phyloP scores from a whole-genome alignment of 2,888 invertebrate species.

The Tiphia femorata region DNA sequence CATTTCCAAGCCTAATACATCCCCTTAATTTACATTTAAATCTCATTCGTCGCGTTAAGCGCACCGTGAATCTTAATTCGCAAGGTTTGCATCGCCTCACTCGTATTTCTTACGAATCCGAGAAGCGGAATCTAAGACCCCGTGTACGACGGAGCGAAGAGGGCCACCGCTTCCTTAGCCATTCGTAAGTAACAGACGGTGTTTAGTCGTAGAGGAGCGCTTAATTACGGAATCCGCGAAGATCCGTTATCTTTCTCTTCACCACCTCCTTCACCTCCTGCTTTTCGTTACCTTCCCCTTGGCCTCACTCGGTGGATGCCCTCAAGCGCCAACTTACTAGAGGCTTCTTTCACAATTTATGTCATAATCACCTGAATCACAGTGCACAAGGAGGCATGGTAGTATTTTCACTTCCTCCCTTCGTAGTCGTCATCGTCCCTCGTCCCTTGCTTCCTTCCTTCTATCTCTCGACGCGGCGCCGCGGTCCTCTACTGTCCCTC shows the following conservation, averaged over 20 bases:
- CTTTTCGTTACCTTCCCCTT: not conserved
- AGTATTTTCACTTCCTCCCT: not conserved
- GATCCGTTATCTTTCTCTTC: slow-evolving; percentile 25
- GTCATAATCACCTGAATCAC: slow-evolving; percentile 61
- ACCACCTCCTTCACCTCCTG: slow-evolving; percentile 18
- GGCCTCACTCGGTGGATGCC: slow-evolving; percentile 18
- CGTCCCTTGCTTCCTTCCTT: slow-evolving; percentile 14
- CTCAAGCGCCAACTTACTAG: slow-evolving; percentile 39
- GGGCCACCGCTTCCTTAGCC: not conserved
- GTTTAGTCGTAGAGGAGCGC: slow-evolving; percentile 42
- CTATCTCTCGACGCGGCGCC: slow-evolving; percentile 29
- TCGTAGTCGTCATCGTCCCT: not conserved
- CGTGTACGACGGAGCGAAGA: too few relatives aligned
- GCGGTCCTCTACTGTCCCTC: not conserved
- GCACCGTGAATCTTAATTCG: too few relatives aligned
- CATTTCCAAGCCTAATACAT: too few relatives aligned
- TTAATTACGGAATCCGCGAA: slow-evolving; percentile 51
- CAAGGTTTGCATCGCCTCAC: too few relatives aligned
- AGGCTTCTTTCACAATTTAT: slow-evolving; percentile 60
- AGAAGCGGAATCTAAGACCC: too few relatives aligned
- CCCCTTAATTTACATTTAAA: too few relatives aligned
- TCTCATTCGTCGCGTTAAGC: too few relatives aligned
- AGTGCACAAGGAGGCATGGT: slow-evolving; percentile 31
- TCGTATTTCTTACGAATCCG: too few relatives aligned
- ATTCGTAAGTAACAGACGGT: slow-evolving; percentile 29